Conservation (phyloP, 2,797 vertebrate genomes). For the Oreochromis mossambicus region DNA sequence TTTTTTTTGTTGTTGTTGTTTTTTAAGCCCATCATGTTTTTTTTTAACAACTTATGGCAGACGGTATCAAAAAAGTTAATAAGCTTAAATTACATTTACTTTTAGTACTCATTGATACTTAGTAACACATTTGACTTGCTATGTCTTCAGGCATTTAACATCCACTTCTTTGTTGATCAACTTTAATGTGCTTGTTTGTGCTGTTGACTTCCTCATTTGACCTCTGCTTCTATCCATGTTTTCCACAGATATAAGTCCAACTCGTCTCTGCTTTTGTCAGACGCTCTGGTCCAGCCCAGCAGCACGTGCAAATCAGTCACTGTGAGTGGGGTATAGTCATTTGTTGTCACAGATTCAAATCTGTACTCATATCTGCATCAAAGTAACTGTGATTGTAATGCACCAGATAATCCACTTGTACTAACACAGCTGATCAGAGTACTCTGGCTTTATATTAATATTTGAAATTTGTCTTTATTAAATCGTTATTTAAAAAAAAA, state of each 20-base stretch:
- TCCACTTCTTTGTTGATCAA: neutral
- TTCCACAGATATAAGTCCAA: slow-evolving; percentile 88
- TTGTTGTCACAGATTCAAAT: neutral
- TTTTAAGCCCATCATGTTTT: neutral
- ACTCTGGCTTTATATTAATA: neutral
- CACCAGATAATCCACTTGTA: neutral
- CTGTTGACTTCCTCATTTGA: neutral
- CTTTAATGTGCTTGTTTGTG: neutral
- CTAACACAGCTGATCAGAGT: neutral
- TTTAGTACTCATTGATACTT: neutral
- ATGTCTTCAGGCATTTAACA: neutral
- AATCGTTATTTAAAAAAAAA: neutral
- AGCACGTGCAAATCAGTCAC: slow-evolving; percentile 88
- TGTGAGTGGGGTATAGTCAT: slow-evolving; percentile 73
- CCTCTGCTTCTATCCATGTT: neutral
- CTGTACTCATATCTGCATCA: neutral
- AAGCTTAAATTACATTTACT: neutral
- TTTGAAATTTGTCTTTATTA: neutral
- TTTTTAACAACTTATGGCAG: neutral
- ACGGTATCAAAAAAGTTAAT: neutral
- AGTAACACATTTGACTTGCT: neutral
- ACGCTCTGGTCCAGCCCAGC: slow-evolving; percentile 91
- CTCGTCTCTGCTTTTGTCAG: slow-evolving; percentile 90
- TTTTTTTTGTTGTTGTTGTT: neutral
- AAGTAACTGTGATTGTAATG: neutral